phyloP scores from a whole-genome alignment of 2,888 invertebrate species.

The Agonopterix arenella region DNA sequence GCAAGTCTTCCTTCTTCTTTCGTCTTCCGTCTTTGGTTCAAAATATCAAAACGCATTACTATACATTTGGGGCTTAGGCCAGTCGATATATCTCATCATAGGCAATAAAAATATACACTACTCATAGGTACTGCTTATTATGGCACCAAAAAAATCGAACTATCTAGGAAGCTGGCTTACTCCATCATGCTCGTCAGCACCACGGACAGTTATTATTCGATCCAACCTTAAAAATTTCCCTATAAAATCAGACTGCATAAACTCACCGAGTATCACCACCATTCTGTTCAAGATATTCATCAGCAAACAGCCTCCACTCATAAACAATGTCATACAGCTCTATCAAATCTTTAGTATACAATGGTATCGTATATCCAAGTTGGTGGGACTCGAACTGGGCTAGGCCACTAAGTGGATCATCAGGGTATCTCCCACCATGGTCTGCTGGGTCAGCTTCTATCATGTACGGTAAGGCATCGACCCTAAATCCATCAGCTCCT shows the following conservation, averaged over 20 bases:
- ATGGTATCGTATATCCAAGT: conserved; percentile 76
- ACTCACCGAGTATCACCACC: conserved; percentile 60
- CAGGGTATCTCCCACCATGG: conserved; percentile 49
- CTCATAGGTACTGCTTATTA: too few species aligned
- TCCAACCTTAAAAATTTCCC: not conserved
- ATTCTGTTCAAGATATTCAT: conserved; percentile 55
- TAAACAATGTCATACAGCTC: conserved; percentile 74
- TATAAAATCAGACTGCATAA: not conserved
- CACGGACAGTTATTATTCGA: too few species aligned
- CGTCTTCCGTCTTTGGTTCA: too few species aligned
- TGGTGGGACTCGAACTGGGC: conserved; percentile 53
- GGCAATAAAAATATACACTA: too few species aligned
- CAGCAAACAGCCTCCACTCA: conserved; percentile 77
- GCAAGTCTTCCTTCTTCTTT: too few species aligned
- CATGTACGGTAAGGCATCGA: conserved; percentile 80
- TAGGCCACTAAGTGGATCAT: conserved; percentile 52
- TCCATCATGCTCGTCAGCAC: too few species aligned
- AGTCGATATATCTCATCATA: too few species aligned
- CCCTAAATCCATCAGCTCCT: conserved; percentile 86
- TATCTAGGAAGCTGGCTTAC: too few species aligned
- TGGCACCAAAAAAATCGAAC: too few species aligned
- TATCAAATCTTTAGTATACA: conserved; percentile 79
- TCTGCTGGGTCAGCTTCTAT: conserved; percentile 69
- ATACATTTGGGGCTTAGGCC: too few species aligned
- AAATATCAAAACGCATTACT: too few species aligned